Base-by-base conservation (phyloP, 2,888 invertebrate genomes). In the Tanytarsus gracilentus region DNA sequence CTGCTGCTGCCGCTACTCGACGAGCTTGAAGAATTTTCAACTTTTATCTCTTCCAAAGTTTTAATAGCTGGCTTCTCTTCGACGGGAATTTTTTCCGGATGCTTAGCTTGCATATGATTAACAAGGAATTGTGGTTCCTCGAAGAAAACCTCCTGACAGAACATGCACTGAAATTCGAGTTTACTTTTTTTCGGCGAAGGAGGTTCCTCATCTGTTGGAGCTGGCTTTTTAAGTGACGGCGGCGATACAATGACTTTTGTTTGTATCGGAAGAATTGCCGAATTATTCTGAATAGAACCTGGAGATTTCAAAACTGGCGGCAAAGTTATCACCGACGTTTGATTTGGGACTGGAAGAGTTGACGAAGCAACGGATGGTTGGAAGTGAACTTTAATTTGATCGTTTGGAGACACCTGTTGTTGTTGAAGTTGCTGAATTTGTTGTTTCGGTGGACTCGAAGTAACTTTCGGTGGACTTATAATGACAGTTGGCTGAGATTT, bases 31-130 rank as follows among this genome's bases (percentile, higher is more conserved):
- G 21, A 33, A 33, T 33, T 21, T 44, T 44, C 23, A 23, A 7
- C 21, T 21, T 44, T 44, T 23, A 23, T 18, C 21, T 44, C 44
- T 16, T 49, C 27, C n/a, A n/a, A n/a, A 25, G 4, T 49, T 27
- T 49, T 49, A 1, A 26, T 25, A 26, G 11, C 8, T n/a, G 26
- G 4, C 3, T n/a, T n/a, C 26, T 26, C 27, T 49, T 11, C 26
- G 26, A 16, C 27, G 49, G 9, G 49, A 25, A 25, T 26, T 26
- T 49, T 26, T 55, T 69, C 68, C 1, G 70, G 65, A 67, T 73
- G 73, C 55, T 67, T 66, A 18, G 64, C 67, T 62, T 69, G 71
- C 68, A 73, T 71, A 63, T 73, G 73, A 55, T 71, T 70, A 53
- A 71, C 72, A 29, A 74, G 63, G 6, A 68, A 64, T 62, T 69